Conservation (phyloP, 2,888 invertebrate species). For the Ferdinandea cuprea region DNA sequence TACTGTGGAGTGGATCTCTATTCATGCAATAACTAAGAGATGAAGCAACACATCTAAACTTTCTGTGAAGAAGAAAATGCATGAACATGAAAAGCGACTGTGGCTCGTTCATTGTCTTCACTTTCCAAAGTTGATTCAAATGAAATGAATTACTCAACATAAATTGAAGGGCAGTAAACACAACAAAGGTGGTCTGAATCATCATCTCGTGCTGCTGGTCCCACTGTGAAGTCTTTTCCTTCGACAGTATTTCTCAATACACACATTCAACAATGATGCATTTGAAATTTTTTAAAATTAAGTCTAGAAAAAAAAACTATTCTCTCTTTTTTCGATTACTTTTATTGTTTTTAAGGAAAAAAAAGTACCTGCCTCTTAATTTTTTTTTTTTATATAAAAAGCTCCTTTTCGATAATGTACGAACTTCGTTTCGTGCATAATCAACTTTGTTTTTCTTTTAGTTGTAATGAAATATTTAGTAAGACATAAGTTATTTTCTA, state of each 20-base stretch:
- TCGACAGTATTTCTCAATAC: slow-evolving; percentile 12
- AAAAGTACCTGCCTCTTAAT: slow-evolving; percentile 31
- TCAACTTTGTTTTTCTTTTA: slow-evolving; percentile 72
- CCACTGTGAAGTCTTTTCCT: slow-evolving; percentile 23
- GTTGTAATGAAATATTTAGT: slow-evolving; percentile 71
- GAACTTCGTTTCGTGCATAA: slow-evolving; percentile 57
- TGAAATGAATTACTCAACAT: too few species aligned
- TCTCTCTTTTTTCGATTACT: slow-evolving; percentile 52
- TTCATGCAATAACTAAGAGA: too few species aligned
- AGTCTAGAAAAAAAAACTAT: slow-evolving; percentile 14
- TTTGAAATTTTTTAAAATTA: slow-evolving; percentile 35
- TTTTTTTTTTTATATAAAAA: slow-evolving; percentile 28
- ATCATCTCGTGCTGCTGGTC: too few species aligned
- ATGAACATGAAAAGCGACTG: too few species aligned
- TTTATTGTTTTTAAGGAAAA: slow-evolving; percentile 44
- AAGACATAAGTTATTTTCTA: slow-evolving; percentile 72
- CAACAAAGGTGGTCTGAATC: too few species aligned
- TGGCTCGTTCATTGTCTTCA: too few species aligned
- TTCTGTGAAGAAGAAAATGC: too few species aligned
- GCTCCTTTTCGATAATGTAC: slow-evolving; percentile 49
- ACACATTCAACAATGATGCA: slow-evolving; percentile 32
- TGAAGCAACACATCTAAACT: too few species aligned
- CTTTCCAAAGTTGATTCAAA: too few species aligned
- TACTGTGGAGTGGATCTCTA: too few species aligned
- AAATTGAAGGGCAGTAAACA: too few species aligned